These are phyloP conservation scores for Bombus impatiens DNA, from an alignment of 1,140 invertebrate genomes.

Conservation along the genomic window DNA sequence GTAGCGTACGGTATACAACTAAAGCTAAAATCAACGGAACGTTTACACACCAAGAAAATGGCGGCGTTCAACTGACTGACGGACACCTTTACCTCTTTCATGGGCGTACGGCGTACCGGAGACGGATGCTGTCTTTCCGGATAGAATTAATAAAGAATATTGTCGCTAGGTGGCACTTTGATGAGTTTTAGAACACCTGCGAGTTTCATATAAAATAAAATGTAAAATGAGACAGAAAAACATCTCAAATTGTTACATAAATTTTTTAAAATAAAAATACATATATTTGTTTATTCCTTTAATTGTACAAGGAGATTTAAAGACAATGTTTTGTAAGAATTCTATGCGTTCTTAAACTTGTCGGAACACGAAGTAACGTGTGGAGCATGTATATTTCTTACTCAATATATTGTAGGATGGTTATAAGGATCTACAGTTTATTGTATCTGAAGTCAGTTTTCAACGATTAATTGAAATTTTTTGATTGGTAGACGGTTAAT, in stretches of 20 bases:
- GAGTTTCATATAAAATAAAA: neutral
- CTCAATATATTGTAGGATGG: neutral
- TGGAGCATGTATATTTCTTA: neutral
- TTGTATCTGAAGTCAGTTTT: neutral
- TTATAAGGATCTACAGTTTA: no score
- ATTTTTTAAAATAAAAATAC: neutral
- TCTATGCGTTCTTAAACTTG: neutral
- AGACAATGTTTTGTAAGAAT: neutral
- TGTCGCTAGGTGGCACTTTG: slow-evolving; percentile 1
- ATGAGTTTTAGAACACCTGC: slow-evolving; percentile 14
- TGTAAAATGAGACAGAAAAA: neutral
- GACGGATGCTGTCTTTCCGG: slow-evolving; percentile 14
- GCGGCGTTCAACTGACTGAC: slow-evolving; percentile 26
- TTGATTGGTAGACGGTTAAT: neutral
- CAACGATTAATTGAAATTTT: neutral
- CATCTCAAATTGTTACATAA: neutral
- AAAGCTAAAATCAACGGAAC: neutral
- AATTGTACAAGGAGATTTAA: neutral
- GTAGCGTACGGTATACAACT: neutral
- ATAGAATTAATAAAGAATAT: slow-evolving; percentile 3
- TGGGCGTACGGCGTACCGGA: slow-evolving; percentile 51
- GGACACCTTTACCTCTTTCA: slow-evolving; percentile 25
- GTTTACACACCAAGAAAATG: slow-evolving; percentile 54
- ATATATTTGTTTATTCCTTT: neutral
- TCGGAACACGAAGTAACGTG: neutral